These are phyloP conservation scores for Heliconius charithonia DNA, from an alignment of 2,888 invertebrate genomes.

Conservation along the genomic window DNA sequence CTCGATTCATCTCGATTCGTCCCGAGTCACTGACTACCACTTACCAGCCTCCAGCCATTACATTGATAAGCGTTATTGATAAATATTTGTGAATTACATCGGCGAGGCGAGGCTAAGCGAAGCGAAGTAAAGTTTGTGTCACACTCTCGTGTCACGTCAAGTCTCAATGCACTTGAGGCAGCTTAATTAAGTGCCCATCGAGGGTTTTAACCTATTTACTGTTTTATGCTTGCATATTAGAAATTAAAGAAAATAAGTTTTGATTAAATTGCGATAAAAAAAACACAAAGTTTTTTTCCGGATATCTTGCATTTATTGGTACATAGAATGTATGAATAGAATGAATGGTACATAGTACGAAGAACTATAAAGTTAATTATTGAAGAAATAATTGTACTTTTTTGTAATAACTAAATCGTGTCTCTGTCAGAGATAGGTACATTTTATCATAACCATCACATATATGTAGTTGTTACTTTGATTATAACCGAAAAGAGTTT, in stretches of 20 bases:
- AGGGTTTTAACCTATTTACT: conserved; percentile 27
- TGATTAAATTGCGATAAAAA: background rate
- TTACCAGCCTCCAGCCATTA: conserved; percentile 19
- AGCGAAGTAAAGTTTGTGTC: conserved; percentile 10
- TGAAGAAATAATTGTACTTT: background rate
- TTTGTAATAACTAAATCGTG: background rate
- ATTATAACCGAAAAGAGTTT: conserved; percentile 16
- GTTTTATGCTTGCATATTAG: conserved; percentile 17
- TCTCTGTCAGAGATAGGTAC: background rate
- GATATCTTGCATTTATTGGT: too few species aligned
- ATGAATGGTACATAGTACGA: too few species aligned
- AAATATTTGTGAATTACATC: conserved; percentile 26
- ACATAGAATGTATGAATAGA: too few species aligned
- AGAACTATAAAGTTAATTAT: too few species aligned
- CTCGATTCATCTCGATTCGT: conserved; percentile 23
- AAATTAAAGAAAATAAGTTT: conserved; percentile 3
- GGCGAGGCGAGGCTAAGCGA: conserved; percentile 12
- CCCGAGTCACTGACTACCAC: conserved; percentile 14
- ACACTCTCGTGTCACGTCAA: conserved; percentile 26
- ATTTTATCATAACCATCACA: background rate
- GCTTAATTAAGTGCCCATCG: conserved; percentile 21
- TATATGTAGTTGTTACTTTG: conserved; percentile 1
- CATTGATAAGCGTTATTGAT: conserved; percentile 27
- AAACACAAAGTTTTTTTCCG: background rate
- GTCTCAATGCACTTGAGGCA: conserved; percentile 20